These are phyloP conservation scores for Bryconaethiops microstoma DNA, from an alignment of 2,797 vertebrate genomes.

Conservation along the genomic window DNA sequence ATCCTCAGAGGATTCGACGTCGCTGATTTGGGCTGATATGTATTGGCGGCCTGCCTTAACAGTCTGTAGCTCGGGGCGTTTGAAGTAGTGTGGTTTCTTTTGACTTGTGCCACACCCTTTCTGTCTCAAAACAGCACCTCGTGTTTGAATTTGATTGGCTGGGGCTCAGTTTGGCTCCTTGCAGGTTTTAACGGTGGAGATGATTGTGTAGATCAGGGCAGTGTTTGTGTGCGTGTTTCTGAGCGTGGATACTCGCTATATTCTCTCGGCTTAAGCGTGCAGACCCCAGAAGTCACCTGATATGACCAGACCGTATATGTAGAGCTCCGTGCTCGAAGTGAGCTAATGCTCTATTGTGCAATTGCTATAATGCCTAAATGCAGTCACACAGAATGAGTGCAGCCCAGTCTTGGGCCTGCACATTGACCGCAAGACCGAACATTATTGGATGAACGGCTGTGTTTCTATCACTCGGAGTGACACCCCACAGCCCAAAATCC, in stretches of 20 bases:
- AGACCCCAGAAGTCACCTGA: conserved; percentile 77
- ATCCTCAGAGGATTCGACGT: not conserved
- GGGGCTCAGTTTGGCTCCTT: conserved; percentile 35
- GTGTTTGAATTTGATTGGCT: conserved; percentile 46
- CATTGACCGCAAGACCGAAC: conserved; percentile 64
- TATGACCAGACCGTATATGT: conserved; percentile 82
- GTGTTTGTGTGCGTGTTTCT: not conserved
- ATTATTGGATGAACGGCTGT: conserved; percentile 77
- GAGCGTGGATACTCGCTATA: not conserved
- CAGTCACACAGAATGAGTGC: conserved; percentile 79
- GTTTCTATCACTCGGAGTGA: conserved; percentile 81
- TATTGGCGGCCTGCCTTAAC: not conserved
- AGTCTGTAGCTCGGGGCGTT: conserved; percentile 37
- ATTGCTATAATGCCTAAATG: conserved; percentile 80
- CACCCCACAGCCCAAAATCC: conserved; percentile 73
- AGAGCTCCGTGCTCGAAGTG: conserved; percentile 81
- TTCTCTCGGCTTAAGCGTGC: conserved; percentile 60
- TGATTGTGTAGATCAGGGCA: not conserved
- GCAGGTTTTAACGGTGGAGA: not conserved
- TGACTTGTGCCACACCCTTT: conserved; percentile 44
- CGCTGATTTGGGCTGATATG: not conserved
- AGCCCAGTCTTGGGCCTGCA: conserved; percentile 65
- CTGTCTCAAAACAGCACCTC: conserved; percentile 26
- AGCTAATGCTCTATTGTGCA: conserved; percentile 78
- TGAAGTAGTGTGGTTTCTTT: conserved; percentile 37